These are phyloP conservation scores for Rhodophaea formosa DNA, from an alignment of 2,888 invertebrate genomes.

Conservation along the genomic window DNA sequence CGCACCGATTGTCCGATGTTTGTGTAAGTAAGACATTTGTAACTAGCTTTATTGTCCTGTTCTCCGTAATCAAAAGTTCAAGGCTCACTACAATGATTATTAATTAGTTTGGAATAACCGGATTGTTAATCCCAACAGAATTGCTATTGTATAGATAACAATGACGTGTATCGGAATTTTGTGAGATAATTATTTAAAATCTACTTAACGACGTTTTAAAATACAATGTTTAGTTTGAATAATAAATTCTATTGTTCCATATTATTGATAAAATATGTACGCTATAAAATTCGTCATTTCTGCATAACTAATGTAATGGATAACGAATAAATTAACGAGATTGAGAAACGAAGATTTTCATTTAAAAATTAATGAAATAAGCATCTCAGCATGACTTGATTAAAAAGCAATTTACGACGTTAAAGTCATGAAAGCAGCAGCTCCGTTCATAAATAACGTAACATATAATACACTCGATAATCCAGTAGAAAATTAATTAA, in stretches of 20 bases:
- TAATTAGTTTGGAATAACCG: conserved; percentile 72
- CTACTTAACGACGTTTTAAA: background rate
- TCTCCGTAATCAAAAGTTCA: conserved; percentile 73
- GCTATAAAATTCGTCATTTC: conserved; percentile 6
- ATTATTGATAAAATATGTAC: conserved; percentile 3
- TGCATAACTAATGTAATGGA: conserved; percentile 13
- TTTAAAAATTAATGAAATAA: conserved; percentile 24
- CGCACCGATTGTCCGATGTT: conserved; percentile 52
- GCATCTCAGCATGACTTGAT: conserved; percentile 17
- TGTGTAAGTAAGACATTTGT: conserved; percentile 63
- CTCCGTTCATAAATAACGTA: conserved; percentile 32
- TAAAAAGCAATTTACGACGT: conserved; percentile 19
- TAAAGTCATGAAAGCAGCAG: conserved; percentile 13
- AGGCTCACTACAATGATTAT: conserved; percentile 71
- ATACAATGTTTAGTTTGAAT: background rate
- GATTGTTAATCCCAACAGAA: conserved; percentile 54
- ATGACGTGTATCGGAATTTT: conserved; percentile 57
- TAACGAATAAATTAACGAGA: conserved; percentile 16
- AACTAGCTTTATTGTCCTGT: conserved; percentile 73
- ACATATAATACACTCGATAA: conserved; percentile 59
- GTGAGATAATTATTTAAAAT: conserved; percentile 32
- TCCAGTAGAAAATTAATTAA: conserved; percentile 76
- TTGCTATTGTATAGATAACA: conserved; percentile 56
- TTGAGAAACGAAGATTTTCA: conserved; percentile 19
- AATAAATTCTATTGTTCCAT: conserved; percentile 16